These are phyloP conservation scores for Tillus elongatus DNA, from an alignment of 2,888 invertebrate species.

Conservation along the genomic window DNA sequence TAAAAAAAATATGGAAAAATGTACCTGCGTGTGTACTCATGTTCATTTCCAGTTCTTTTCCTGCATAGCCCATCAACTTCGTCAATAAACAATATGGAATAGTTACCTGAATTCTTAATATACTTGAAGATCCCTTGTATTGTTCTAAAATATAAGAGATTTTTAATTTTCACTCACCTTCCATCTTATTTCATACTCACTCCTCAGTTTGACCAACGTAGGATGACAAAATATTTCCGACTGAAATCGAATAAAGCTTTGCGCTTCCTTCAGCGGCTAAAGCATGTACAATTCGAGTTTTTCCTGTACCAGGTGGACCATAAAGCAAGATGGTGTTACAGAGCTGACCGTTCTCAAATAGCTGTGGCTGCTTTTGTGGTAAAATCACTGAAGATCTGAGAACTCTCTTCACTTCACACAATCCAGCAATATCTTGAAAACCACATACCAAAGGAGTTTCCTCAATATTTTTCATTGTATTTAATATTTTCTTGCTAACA, in stretches of 20 bases:
- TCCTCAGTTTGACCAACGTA: conserved; percentile 52
- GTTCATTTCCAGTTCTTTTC: conserved; percentile 41
- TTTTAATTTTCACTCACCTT: background rate
- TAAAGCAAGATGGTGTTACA: conserved; percentile 48
- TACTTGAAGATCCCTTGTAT: conserved; percentile 30
- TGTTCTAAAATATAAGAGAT: conserved; percentile 24
- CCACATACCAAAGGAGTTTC: conserved; percentile 32
- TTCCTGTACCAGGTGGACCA: conserved; percentile 46
- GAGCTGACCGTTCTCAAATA: conserved; percentile 42
- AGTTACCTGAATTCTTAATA: conserved; percentile 29
- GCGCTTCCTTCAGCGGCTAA: conserved; percentile 44
- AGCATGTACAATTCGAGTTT: conserved; percentile 41
- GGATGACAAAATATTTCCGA: conserved; percentile 46
- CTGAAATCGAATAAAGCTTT: conserved; percentile 44
- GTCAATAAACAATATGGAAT: conserved; percentile 49
- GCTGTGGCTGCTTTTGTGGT: conserved; percentile 47
- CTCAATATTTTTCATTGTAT: conserved; percentile 20
- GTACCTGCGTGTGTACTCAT: conserved; percentile 45
- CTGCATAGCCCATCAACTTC: conserved; percentile 52
- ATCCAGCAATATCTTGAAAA: conserved; percentile 44
- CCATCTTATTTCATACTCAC: too few species aligned
- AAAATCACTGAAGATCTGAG: conserved; percentile 45
- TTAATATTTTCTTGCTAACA: too few species aligned
- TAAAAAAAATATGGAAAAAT: too few species aligned
- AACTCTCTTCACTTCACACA: conserved; percentile 42